Evolutionary conservation across 2,888 invertebrate genomes (phyloP), one percentile per base, ranked within the genome.

Genomic region (Chromoteleia sp.): DNA sequence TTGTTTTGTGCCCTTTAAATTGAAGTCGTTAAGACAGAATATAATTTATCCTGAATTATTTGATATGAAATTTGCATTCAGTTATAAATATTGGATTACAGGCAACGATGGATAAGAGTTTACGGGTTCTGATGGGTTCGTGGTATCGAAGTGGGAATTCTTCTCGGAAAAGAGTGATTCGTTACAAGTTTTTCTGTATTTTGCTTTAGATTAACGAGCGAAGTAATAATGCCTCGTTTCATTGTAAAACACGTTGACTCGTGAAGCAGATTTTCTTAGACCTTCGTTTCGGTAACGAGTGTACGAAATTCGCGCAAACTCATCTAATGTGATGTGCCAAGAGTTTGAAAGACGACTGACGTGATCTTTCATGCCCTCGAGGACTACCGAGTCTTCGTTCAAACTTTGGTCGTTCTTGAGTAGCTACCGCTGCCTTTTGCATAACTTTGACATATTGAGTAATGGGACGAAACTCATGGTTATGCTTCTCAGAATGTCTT

Each of bases 341-440:
- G 88, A 87, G 86, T 87, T 87, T 87, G 86, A 88, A 86, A 87
- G 87, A 89, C 87, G 85, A 85, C 81, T 85, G 81, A 82, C 83
- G 82, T 73, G 68, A 76, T 79, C 74, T 81, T 78, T 77, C 81
- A 68, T 73, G 63, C 84, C 77, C 80, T 75, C 41, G 65, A 73
- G 77, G 76, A 81, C 81, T 79, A 68, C 58, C 52, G 67, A 80
- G 79, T 73, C 75, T 81, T 74, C 83, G 71, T 61, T 82, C 68
- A 67, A 76, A 83, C 80, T 83, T 82, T 74, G 58, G 74, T 73
- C 73, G 76, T 74, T 81, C 74, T 73, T 67, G 74, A 67, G 71
- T 75, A 79, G 59, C 61, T 78, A 54, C 50, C 65, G 82, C 59
- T 76, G 52, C 67, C 70, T 82, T 70, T 58, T 39, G 59, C 75